phyloP scores from a whole-genome alignment of 23 tunicate genomes.

The Trididemnum miniatum region DNA sequence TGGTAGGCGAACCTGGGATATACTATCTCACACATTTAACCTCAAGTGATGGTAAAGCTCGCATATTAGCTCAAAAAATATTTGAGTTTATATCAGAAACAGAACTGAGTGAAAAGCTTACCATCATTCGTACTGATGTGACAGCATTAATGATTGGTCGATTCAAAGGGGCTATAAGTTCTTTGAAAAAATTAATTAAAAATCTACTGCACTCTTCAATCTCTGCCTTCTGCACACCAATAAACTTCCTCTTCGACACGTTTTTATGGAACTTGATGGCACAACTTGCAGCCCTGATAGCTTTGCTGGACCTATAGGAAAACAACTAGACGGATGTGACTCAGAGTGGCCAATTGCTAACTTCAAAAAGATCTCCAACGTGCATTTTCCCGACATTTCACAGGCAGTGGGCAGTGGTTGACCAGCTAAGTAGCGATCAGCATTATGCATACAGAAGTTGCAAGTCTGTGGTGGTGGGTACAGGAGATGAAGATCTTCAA shows the following conservation, averaged over 20 bases:
- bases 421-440: constrained; percentile 26
- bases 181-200: constrained; percentile 14
- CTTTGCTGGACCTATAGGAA: constrained; percentile 27
- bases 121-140: constrained; percentile 13
- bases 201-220: constrained; percentile 32
- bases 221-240: constrained; percentile 29
- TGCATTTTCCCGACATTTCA: background rate
- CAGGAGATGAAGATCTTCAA: constrained; percentile 21
- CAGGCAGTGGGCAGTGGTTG: constrained; percentile 18
- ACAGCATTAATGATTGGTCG: constrained; percentile 34
- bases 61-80: constrained; percentile 23
- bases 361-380: constrained; percentile 22
- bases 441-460: constrained; percentile 35
- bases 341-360: constrained; percentile 26
- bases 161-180: constrained; percentile 22
- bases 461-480: constrained; percentile 6
- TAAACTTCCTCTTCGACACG: constrained; percentile 34
- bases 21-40: constrained; percentile 37
- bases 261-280: constrained; percentile 28
- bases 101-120: constrained; percentile 13
- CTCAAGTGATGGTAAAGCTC: constrained; percentile 26
- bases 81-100: constrained; percentile 12
- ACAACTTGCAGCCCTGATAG: constrained; percentile 33
- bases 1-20: constrained; percentile 38
- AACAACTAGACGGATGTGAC: constrained; percentile 23